Evolutionary conservation across 2,797 vertebrate species (phyloP).

Genomic region (Rhinophrynus dorsalis): DNA sequence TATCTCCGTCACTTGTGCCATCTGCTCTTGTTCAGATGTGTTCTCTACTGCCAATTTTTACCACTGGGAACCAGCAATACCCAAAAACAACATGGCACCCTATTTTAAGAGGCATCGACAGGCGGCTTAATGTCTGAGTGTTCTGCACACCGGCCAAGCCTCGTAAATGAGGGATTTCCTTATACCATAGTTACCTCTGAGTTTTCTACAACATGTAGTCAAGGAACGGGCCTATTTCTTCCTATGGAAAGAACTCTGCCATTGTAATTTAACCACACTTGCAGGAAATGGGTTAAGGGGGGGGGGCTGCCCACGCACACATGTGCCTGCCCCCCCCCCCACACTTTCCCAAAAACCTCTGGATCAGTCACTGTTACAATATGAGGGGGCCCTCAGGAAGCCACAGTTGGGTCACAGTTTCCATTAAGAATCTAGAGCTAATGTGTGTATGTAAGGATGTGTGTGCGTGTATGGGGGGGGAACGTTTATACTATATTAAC

Average conservation of each 20-base stretch:
- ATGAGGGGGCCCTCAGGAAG: slow-evolving; percentile 36
- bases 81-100: slow-evolving; percentile 29
- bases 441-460: background rate
- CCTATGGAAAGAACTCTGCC: slow-evolving; percentile 2
- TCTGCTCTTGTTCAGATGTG: background rate
- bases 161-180: slow-evolving; percentile 19
- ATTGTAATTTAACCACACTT: slow-evolving; percentile 2
- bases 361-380: slow-evolving; percentile 20
- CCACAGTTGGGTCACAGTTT: slow-evolving; percentile 36
- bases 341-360: slow-evolving; percentile 1
- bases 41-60: fast-evolving
- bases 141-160: slow-evolving; percentile 1
- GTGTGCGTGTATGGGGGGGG: background rate
- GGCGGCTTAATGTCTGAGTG: slow-evolving; percentile 34
- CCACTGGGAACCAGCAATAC: background rate
- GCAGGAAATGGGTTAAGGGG: background rate
- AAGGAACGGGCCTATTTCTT: background rate
- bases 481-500: background rate
- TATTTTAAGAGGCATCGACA: slow-evolving; percentile 21
- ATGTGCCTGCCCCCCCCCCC: background rate
- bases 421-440: slow-evolving; percentile 13
- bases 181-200: background rate
- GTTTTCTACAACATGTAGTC: background rate
- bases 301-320: slow-evolving; percentile 5
- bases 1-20: background rate